Evolutionary conservation across 1,140 invertebrate species (phyloP), one percentile per base, ranked within the genome.

Genomic region (Cyphomyrmex costatus): DNA sequence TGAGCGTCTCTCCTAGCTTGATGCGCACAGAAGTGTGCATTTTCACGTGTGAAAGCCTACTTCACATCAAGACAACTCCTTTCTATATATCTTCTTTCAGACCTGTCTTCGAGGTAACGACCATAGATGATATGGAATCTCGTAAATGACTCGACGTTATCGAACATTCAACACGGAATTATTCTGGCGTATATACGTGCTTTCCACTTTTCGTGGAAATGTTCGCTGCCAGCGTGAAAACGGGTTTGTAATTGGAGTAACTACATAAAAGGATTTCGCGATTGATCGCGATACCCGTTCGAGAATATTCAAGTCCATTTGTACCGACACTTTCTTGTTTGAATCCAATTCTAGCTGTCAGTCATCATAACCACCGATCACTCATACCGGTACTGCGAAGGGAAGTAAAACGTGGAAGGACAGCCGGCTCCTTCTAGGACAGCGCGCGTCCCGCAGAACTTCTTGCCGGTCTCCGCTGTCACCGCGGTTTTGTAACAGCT

Each of bases 31-130:
- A 86, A 87, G 78, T 89, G 85, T 88, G 71, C 86, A 87, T 91
- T 91, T 91, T 86, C 91, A 84, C 87, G 85, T 88, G 88, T 88
- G 88, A 91, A 91, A 91, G 88, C 86, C 79, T 78, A 78, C 76
- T 51, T 58, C 68, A 65, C 70, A 63, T 65, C 85, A 78, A 90
- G 90, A 91, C 87, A 88, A 88, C 86, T 85, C 83, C 88, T 91
- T 88, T 89, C 86, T 86, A 86, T 82, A 76, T 87, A 27, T 84
- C n/a, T n/a, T 73, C 86, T 74, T 76, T 89, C 89, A 77, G 74
- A 46, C 42, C 78, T 83, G 70, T 79, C 56, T 70, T 51, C 14
- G 80, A 46, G 66, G 73, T 76, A 88, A 88, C 76, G 80, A 60
- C 65, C 74, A 51, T 58, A 76, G 58, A 71, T 66, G 74, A 71